A percentile compares a stretch with the other conserved stretches of the same genome.
Evolutionary conservation across 2,113 vertebrate genomes (phyloP).

Genomic region (Pionites leucogaster): DNA sequence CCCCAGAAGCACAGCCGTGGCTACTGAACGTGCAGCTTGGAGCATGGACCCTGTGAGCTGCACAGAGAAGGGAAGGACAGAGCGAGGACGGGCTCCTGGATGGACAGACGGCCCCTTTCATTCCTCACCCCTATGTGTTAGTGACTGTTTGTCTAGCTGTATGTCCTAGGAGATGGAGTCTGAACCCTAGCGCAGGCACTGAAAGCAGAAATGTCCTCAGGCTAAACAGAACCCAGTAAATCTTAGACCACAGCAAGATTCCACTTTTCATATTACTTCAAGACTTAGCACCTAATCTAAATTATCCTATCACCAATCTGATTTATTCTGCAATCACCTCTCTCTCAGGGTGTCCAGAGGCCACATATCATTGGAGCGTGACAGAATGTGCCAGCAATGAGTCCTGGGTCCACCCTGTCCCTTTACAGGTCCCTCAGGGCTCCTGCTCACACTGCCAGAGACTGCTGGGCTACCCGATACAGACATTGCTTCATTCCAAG

Average conservation of each 20-base stretch:
- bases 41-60: background rate
- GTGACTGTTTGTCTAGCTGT: background rate
- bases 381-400: constrained; percentile 30
- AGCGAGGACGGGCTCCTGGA: background rate
- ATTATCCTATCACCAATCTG: background rate
- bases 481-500: constrained; percentile 29
- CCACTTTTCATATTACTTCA: background rate
- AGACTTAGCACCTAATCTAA: background rate
- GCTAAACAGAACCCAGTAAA: background rate
- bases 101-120: background rate
- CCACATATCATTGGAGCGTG: background rate
- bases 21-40: constrained; percentile 10
- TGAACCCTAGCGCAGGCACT: background rate
- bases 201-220: background rate
- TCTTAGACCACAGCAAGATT: background rate
- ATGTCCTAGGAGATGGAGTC: background rate
- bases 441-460: background rate
- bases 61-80: background rate
- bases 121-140: background rate
- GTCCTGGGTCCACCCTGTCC: constrained; percentile 8
- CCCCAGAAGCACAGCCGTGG: background rate
- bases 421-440: background rate
- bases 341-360: background rate
- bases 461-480: constrained; percentile 37
- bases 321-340: background rate